Evolutionary conservation across 2,888 invertebrate genomes (phyloP).

Genomic region (Sphaerophoria rueppellii): DNA sequence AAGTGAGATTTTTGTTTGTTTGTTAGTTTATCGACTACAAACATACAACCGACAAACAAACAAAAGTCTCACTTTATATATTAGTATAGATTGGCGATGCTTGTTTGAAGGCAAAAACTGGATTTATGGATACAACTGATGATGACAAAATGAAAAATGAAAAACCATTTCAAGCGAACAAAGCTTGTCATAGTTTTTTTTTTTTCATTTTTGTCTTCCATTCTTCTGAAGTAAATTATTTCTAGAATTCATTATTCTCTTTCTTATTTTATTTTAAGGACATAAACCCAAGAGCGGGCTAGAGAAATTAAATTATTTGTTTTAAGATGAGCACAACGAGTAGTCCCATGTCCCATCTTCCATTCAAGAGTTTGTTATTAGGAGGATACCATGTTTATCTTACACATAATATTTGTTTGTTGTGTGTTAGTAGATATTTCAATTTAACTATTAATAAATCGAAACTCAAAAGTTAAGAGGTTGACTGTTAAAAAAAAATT

Average conservation of each 20-base stretch:
- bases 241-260: slow-evolving; percentile 10
- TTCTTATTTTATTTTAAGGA: neutral
- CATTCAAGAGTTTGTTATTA: too few relatives aligned
- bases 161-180: slow-evolving; percentile 14
- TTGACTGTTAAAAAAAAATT: too few relatives aligned
- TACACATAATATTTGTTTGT: too few relatives aligned
- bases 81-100: slow-evolving; percentile 1
- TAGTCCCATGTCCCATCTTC: neutral
- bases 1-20: too few relatives aligned
- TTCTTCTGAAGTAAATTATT: slow-evolving; percentile 6
- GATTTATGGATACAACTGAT: slow-evolving; percentile 28
- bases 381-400: too few relatives aligned
- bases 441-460: too few relatives aligned
- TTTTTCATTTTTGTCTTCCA: neutral
- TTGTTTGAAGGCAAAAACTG: slow-evolving; percentile 1
- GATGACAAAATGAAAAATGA: slow-evolving; percentile 27
- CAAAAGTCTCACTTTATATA: too few relatives aligned
- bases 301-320: slow-evolving; percentile 14
- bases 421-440: too few relatives aligned
- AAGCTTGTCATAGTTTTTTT: slow-evolving; percentile 7
- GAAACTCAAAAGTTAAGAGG: too few relatives aligned
- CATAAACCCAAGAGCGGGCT: slow-evolving; percentile 12
- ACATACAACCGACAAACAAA: too few relatives aligned
- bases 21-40: too few relatives aligned
- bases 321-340: slow-evolving; percentile 10